Evolutionary conservation across 2,888 invertebrate species (phyloP), one percentile per base, ranked within the genome.

Genomic region (Lithophane semibrunnea): DNA sequence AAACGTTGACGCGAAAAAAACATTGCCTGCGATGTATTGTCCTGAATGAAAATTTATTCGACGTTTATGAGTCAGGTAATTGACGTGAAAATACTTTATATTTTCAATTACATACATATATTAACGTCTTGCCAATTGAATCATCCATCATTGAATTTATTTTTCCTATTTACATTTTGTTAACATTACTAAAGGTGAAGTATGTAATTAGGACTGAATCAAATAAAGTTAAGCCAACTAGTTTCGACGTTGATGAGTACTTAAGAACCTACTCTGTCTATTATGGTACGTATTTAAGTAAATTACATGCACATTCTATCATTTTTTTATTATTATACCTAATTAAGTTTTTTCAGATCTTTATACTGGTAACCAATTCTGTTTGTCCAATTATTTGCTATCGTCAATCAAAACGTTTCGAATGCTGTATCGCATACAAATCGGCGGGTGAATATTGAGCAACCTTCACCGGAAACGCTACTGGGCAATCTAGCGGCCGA

Each of bases 381-480:
- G 87, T 90, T 89, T 90, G 89, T 92, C 91, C 92, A 91, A 92
- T 92, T 92, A 92, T 93, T 93, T 92, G 90, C 88, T 93, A 94
- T 93, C 94, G 93, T 94, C 93, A 94, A 95, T 95, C 94, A 95
- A 93, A 94, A 94, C 92, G 93, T 93, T 92, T 90, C 90, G 91
- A 90, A 91, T 84, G 89, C 86, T 91, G 87, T 91, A 90, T 90
- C 91, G 88, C 88, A 89, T 90, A 91, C 92, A 92, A 91, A 91
- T 92, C 88, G 89, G 89, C 89, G 90, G 91, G 92, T 94, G 95
- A 94, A 95, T 95, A 95, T 95, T 94, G 95, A 94, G 92, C 94
- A 95, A 94, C 95, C 93, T 93, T 94, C 95, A 93, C 96, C 96
- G 96, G 96, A 96, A 96, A 95, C 89, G 96, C 95, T 95, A 94